Conservation (phyloP, 2,888 invertebrate genomes). For the Ectemnius lituratus region DNA sequence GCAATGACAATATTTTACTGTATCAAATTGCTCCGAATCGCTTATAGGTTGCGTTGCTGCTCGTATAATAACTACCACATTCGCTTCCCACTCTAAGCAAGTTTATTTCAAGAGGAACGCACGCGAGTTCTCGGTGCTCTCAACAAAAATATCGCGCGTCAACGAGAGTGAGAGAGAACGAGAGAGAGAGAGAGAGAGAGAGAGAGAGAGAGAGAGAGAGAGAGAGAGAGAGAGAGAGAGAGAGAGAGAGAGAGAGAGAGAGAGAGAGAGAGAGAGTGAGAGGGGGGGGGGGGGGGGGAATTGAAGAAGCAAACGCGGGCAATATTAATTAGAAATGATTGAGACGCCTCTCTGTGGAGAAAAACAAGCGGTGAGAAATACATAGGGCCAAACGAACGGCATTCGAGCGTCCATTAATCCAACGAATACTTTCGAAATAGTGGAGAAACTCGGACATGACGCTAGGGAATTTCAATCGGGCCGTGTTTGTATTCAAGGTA, state of each 20-base stretch:
- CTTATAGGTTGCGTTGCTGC: too few species aligned
- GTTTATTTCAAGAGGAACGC: too few species aligned
- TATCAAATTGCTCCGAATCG: too few species aligned
- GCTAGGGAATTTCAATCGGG: constrained; percentile 45
- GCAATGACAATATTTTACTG: background rate
- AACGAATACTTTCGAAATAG: constrained; percentile 47
- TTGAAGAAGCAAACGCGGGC: background rate
- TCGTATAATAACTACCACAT: background rate
- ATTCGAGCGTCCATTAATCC: constrained; percentile 32
- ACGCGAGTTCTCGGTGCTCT: too few species aligned
- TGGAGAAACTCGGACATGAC: constrained; percentile 38
- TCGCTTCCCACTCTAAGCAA: background rate
- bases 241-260: background rate
- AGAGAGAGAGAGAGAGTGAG: too few species aligned
- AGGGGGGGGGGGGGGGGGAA: too few species aligned
- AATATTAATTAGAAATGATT: constrained; percentile 21
- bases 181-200: background rate
- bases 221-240: background rate
- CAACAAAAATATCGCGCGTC: too few species aligned
- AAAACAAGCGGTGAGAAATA: constrained; percentile 18
- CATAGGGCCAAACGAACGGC: constrained; percentile 15
- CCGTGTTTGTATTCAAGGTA: constrained; percentile 23
- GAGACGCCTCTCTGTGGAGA: constrained; percentile 28
- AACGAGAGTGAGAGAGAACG: too few species aligned
- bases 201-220: too few species aligned